These are phyloP conservation scores for Channallabes apus DNA, from an alignment of 2,797 vertebrate genomes.

Conservation along the genomic window DNA sequence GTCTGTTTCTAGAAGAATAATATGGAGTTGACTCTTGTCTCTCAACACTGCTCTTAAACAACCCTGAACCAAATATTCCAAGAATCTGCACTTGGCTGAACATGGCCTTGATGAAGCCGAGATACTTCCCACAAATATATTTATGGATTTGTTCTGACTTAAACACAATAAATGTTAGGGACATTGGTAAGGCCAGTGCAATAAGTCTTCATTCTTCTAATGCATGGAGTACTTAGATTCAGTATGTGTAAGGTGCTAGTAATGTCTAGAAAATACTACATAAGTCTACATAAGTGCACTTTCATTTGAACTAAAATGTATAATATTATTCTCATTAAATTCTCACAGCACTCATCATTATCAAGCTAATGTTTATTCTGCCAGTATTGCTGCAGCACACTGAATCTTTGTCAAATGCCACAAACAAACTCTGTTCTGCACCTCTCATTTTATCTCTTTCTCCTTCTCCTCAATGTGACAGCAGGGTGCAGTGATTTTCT, in stretches of 20 bases:
- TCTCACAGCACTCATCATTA: constrained; percentile 8
- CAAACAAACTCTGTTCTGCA: constrained; percentile 35
- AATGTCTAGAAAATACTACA: neutral
- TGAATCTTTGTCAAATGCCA: constrained; percentile 17
- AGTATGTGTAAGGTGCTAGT: neutral
- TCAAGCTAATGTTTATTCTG: constrained; percentile 24
- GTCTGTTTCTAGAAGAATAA: constrained; percentile 3
- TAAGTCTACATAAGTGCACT: neutral
- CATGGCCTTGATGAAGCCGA: constrained; percentile 5
- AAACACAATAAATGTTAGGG: constrained; percentile 2
- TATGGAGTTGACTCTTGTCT: constrained; percentile 29
- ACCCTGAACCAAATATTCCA: constrained; percentile 29
- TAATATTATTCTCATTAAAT: neutral
- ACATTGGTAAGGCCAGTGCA: neutral
- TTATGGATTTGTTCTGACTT: constrained; percentile 30
- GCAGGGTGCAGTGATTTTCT: constrained; percentile 50
- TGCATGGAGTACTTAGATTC: neutral
- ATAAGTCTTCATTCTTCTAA: constrained; percentile 10
- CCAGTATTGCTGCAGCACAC: neutral
- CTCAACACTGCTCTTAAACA: constrained; percentile 3
- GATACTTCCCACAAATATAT: constrained; percentile 38
- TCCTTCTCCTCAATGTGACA: constrained; percentile 31
- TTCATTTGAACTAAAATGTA: neutral
- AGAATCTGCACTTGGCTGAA: constrained; percentile 38
- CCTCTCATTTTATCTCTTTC: constrained; percentile 23